Percentiles rank a stretch among this genome's conserved stretches.
Conservation (phyloP, 2,797 vertebrate species). For the Thalassophryne amazonica region DNA sequence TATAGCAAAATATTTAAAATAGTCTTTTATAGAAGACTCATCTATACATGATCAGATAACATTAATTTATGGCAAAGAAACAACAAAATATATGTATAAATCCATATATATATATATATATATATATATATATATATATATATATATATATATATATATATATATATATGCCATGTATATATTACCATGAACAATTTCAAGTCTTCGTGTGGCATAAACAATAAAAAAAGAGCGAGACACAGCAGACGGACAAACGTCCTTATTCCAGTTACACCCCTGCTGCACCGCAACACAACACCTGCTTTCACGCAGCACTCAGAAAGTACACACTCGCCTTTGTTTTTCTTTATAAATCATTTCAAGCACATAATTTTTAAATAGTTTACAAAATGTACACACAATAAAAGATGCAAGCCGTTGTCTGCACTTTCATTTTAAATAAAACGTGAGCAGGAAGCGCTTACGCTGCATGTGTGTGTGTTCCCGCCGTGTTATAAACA, state of each 20-base stretch:
- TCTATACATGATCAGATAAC: slow-evolving; percentile 69
- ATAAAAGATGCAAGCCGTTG: slow-evolving; percentile 41
- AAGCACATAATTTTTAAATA: slow-evolving; percentile 65
- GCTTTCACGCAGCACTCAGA: slow-evolving; percentile 16
- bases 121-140: slow-evolving; percentile 59
- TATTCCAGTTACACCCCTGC: slow-evolving; percentile 70
- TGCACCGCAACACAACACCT: slow-evolving; percentile 32
- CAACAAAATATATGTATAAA: slow-evolving; percentile 62
- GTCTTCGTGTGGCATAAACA: slow-evolving; percentile 71
- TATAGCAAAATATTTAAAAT: slow-evolving; percentile 79
- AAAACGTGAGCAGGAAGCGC: slow-evolving; percentile 31
- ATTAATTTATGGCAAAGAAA: slow-evolving; percentile 74
- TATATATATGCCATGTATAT: slow-evolving; percentile 64
- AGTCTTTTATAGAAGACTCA: slow-evolving; percentile 70
- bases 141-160: slow-evolving; percentile 63
- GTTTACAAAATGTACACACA: slow-evolving; percentile 58
- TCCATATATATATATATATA: slow-evolving; percentile 26
- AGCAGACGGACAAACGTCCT: slow-evolving; percentile 31
- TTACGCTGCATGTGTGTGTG: slow-evolving; percentile 32
- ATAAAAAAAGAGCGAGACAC: slow-evolving; percentile 38
- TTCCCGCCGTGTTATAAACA: slow-evolving; percentile 50
- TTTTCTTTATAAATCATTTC: slow-evolving; percentile 35
- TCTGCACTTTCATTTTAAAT: slow-evolving; percentile 44
- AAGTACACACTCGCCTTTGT: slow-evolving; percentile 56
- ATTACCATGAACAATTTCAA: slow-evolving; percentile 75